Evolutionary conservation across 2,113 vertebrate genomes (phyloP).

Genomic region (Mesitornis unicolor): DNA sequence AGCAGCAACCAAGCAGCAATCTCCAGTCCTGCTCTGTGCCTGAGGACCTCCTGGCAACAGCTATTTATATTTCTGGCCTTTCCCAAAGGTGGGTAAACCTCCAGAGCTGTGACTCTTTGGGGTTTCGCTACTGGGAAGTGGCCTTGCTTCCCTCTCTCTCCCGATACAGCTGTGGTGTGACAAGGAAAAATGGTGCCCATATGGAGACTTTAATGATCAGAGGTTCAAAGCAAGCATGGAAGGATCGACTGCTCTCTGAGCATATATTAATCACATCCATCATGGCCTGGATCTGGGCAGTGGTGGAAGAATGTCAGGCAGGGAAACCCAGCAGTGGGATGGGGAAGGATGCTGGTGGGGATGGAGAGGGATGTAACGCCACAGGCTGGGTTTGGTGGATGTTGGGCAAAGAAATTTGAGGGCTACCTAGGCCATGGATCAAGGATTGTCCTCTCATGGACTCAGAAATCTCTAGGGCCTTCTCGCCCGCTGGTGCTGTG

Average conservation of each 20-base stretch:
- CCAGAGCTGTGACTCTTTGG: neutral
- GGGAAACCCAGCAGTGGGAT: neutral
- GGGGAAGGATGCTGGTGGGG: neutral
- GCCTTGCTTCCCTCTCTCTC: neutral
- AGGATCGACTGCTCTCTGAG: neutral
- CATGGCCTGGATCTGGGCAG: neutral
- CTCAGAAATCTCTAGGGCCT: neutral
- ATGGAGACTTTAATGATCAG: slow-evolving; percentile 44
- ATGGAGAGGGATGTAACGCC: neutral
- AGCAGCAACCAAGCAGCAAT: neutral
- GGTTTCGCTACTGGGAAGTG: neutral
- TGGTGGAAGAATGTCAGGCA: too few species aligned
- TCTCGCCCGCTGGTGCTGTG: accelerated
- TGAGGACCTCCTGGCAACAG: slow-evolving; percentile 2
- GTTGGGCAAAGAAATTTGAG: neutral
- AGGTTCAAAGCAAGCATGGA: slow-evolving; percentile 34
- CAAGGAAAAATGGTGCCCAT: slow-evolving; percentile 60
- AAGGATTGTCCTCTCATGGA: neutral
- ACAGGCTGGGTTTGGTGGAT: neutral
- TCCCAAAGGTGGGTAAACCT: slow-evolving; percentile 22
- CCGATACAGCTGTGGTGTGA: slow-evolving; percentile 2
- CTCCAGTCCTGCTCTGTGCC: neutral
- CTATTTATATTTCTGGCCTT: slow-evolving; percentile 7
- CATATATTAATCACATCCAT: slow-evolving; percentile 49
- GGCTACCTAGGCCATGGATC: neutral